phyloP scores from a whole-genome alignment of 1,140 invertebrate species.

The Vanessa atalanta region DNA sequence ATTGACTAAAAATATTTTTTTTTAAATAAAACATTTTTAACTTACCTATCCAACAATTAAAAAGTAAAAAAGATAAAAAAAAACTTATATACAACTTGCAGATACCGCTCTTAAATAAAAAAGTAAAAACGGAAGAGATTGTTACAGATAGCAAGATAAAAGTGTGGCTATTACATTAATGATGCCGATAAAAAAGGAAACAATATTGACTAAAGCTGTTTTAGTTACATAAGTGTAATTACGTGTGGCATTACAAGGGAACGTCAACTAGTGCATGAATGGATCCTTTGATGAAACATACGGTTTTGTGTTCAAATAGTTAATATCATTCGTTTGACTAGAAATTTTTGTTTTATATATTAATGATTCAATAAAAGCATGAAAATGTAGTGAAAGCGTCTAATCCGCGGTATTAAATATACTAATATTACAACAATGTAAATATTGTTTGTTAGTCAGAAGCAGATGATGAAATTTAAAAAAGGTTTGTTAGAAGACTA shows the following conservation, averaged over 20 bases:
- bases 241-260: constrained; percentile 32
- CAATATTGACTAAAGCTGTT: constrained; percentile 31
- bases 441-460: too few relatives aligned
- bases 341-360: too few relatives aligned
- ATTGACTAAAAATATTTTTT: too few relatives aligned
- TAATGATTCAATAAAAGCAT: too few relatives aligned
- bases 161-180: constrained; percentile 35
- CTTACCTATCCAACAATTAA: not conserved
- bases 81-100: not conserved
- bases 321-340: too few relatives aligned
- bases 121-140: constrained; percentile 36
- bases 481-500: too few relatives aligned
- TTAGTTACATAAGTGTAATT: constrained; percentile 34
- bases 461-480: too few relatives aligned
- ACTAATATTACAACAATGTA: too few relatives aligned
- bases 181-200: constrained; percentile 34
- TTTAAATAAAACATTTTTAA: not conserved
- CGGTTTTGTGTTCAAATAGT: not conserved
- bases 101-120: constrained; percentile 14
- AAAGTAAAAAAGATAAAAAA: not conserved
- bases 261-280: constrained; percentile 31
- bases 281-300: constrained; percentile 17
- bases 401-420: not conserved
- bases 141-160: constrained; percentile 39
- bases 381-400: not conserved